phyloP scores from a whole-genome alignment of 2,888 invertebrate genomes.

The Ophonus ardosiacus region DNA sequence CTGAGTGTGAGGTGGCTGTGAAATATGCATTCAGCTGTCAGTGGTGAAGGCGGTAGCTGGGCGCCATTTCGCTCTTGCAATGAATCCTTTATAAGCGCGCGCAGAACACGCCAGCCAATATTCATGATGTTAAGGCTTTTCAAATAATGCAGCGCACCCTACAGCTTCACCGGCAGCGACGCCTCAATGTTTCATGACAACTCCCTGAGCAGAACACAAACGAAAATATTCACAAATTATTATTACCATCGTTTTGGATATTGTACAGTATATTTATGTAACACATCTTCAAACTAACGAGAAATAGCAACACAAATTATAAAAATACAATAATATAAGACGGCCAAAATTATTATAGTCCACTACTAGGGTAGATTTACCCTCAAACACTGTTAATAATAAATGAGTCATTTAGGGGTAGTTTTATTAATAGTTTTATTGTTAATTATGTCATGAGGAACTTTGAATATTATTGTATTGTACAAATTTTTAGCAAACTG shows the following conservation, averaged over 20 bases:
- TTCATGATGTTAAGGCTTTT: constrained; percentile 64
- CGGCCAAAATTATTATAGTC: too few species aligned
- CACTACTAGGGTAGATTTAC: too few species aligned
- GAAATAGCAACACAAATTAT: too few species aligned
- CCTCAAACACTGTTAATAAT: too few species aligned
- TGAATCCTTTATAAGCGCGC: constrained; percentile 63
- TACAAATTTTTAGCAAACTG: too few species aligned
- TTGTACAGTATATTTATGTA: too few species aligned
- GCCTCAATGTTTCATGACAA: constrained; percentile 55
- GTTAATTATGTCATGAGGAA: too few species aligned
- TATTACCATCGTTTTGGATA: background rate
- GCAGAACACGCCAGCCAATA: constrained; percentile 62
- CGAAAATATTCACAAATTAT: background rate
- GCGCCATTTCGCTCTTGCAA: constrained; percentile 63
- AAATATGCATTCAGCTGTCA: constrained; percentile 69
- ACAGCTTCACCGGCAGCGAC: background rate
- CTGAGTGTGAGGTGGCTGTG: constrained; percentile 65
- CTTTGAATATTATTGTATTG: too few species aligned
- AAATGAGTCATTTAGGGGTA: too few species aligned
- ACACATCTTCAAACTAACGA: too few species aligned
- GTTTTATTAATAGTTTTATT: too few species aligned
- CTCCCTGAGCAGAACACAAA: background rate
- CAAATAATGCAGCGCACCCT: constrained; percentile 61
- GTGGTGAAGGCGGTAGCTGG: constrained; percentile 64
- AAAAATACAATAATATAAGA: too few species aligned